Percentiles rank a stretch among this genome's conserved stretches.
These are phyloP conservation scores for Psephotus haematonotus DNA, from an alignment of 2,113 vertebrate species.

Conservation along the genomic window DNA sequence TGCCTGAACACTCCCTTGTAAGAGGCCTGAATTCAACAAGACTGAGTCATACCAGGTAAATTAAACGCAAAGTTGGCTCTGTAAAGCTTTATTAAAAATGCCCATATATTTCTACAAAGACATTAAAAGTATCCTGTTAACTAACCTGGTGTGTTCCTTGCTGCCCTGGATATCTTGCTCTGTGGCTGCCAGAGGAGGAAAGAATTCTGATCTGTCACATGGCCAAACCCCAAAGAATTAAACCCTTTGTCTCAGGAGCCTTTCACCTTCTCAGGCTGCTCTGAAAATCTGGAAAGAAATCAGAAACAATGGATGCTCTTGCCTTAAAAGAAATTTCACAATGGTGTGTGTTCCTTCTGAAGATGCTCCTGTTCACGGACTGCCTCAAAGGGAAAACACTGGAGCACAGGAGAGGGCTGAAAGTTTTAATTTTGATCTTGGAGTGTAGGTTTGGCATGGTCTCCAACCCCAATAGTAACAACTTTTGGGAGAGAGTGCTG, in stretches of 20 bases:
- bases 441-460: accelerated
- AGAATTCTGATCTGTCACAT: constrained; percentile 47
- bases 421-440: not conserved
- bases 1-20: not conserved
- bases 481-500: accelerated
- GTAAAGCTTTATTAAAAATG: constrained; percentile 15
- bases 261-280: constrained; percentile 50
- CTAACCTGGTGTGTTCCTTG: not conserved
- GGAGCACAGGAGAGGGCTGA: not conserved
- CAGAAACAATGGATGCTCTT: too few species aligned
- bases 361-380: not conserved
- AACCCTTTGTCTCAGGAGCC: constrained; percentile 55
- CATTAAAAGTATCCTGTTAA: constrained; percentile 2
- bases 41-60: not conserved
- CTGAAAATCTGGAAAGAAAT: not conserved
- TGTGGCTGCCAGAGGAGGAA: constrained; percentile 55
- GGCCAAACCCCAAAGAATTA: constrained; percentile 22
- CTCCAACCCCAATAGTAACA: not conserved
- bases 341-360: not conserved
- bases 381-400: not conserved
- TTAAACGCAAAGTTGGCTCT: not conserved
- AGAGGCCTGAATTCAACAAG: not conserved
- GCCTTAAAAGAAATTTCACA: not conserved
- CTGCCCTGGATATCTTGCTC: constrained; percentile 6
- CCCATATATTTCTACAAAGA: not conserved